Conservation (phyloP, 2,888 invertebrate species). For the Macropis europaea region DNA sequence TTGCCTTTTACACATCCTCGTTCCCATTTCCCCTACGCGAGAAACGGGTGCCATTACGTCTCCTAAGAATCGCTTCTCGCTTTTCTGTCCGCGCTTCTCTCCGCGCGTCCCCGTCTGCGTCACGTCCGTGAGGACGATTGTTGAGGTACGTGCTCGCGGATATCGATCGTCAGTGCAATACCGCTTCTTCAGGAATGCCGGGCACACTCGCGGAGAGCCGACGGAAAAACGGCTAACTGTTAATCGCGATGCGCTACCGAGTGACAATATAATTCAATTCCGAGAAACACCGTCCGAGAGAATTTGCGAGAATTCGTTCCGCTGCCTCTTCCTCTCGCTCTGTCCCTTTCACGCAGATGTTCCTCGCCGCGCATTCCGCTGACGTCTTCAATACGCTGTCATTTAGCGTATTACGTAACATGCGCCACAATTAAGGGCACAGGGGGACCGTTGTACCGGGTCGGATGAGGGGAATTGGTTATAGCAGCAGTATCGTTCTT, state of each 20-base stretch:
- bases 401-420: no score
- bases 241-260: slow-evolving; percentile 48
- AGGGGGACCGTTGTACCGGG: no score
- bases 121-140: no score
- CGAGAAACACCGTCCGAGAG: slow-evolving; percentile 7
- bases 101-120: background rate
- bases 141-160: slow-evolving; percentile 23
- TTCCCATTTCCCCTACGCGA: slow-evolving; percentile 70
- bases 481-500: no score
- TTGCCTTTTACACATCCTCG: slow-evolving; percentile 78
- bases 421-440: no score
- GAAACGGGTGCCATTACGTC: slow-evolving; percentile 70
- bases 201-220: slow-evolving; percentile 24
- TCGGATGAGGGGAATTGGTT: no score
- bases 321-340: no score
- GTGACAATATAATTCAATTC: slow-evolving; percentile 53
- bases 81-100: slow-evolving; percentile 20
- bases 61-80: slow-evolving; percentile 69
- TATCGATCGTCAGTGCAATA: slow-evolving; percentile 53
- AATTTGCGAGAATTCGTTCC: slow-evolving; percentile 28
- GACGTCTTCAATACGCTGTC: no score
- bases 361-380: no score
- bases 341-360: no score
- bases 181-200: slow-evolving; percentile 46
- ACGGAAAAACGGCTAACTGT: slow-evolving; percentile 48